A percentile compares a stretch with the other conserved stretches of the same genome.
phyloP scores from a whole-genome alignment of 1,140 invertebrate genomes.

The Pentalonia nigronervosa region DNA sequence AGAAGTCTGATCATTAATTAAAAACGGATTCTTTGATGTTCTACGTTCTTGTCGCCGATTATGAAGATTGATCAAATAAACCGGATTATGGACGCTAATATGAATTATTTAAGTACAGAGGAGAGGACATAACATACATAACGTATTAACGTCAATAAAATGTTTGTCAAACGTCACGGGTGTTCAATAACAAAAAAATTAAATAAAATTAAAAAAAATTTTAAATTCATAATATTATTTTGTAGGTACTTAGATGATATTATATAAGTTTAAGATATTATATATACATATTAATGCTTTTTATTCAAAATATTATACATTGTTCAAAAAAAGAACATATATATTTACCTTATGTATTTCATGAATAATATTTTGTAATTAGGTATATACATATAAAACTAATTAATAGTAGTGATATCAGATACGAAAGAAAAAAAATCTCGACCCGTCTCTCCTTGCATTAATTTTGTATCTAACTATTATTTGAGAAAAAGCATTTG shows the following conservation, averaged over 20 bases:
- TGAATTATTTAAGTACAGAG: neutral
- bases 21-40: slow-evolving; percentile 22
- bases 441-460: neutral
- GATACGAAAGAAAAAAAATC: neutral
- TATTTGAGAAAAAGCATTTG: neutral
- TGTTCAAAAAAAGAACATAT: neutral
- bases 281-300: neutral
- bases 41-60: neutral
- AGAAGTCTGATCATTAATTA: neutral
- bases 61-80: neutral
- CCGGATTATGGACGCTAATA: neutral
- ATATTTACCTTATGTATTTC: neutral
- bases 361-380: neutral
- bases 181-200: neutral
- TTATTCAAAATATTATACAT: too few species aligned
- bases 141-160: neutral
- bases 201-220: neutral
- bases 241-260: neutral
- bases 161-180: neutral
- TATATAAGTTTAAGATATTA: too few species aligned
- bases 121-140: neutral
- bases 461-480: neutral
- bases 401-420: neutral
- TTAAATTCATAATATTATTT: neutral
- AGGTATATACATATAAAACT: neutral